phyloP scores from a whole-genome alignment of 2,888 invertebrate genomes.

The Leuctra nigra region DNA sequence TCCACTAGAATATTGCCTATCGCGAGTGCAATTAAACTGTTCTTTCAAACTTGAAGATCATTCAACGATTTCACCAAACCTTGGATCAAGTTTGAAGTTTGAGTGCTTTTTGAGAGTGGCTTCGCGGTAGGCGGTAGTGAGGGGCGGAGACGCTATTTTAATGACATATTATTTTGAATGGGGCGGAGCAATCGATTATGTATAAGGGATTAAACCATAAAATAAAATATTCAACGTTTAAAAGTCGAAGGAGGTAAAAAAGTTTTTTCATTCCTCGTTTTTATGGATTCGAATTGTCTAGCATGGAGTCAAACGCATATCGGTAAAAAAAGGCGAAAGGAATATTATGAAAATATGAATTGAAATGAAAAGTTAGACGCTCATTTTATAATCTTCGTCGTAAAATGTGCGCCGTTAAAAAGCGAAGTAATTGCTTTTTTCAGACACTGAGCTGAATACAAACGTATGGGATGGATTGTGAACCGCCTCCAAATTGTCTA shows the following conservation, averaged over 20 bases:
- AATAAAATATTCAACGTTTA: not conserved
- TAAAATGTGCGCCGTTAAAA: no score
- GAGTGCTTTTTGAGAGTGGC: not conserved
- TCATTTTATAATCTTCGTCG: no score
- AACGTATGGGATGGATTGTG: no score
- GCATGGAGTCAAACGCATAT: no score
- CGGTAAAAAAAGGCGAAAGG: no score
- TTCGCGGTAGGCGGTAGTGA: not conserved
- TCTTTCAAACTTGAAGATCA: not conserved
- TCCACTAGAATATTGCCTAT: not conserved
- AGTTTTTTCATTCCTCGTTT: not conserved
- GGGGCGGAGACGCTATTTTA: not conserved
- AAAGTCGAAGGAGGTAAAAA: not conserved
- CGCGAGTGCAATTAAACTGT: slow-evolving; percentile 1
- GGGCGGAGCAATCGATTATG: slow-evolving; percentile 4
- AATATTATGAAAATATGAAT: no score
- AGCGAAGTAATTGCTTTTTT: no score
- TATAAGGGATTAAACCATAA: slow-evolving; percentile 2
- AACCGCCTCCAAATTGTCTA: no score
- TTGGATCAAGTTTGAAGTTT: not conserved
- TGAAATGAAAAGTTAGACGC: no score
- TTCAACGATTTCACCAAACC: not conserved
- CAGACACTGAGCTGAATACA: no score
- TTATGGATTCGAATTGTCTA: no score
- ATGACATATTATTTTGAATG: slow-evolving; percentile 4